phyloP scores from a whole-genome alignment of 2,113 vertebrate genomes.

The Vireo altiloquus region DNA sequence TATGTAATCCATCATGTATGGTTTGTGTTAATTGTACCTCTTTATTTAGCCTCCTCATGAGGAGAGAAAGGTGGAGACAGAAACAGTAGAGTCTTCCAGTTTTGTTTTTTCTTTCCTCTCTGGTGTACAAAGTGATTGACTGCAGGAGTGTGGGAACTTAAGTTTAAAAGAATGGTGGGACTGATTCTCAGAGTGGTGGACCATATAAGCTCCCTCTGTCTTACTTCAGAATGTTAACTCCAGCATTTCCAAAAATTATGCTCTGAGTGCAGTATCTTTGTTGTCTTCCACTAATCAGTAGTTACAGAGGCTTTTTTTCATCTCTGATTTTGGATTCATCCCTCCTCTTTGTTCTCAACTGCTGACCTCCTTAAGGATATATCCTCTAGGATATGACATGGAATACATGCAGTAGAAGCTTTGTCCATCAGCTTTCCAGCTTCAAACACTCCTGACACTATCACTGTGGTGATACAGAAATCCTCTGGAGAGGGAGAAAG shows the following conservation, averaged over 20 bases:
- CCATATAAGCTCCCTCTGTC: background rate
- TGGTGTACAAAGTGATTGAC: background rate
- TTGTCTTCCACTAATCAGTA: background rate
- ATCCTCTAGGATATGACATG: background rate
- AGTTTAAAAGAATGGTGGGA: background rate
- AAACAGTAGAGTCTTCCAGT: background rate
- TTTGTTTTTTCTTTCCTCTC: background rate
- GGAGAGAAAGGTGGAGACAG: background rate
- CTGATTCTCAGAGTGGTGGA: background rate
- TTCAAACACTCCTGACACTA: rapidly evolving
- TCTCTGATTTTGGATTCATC: background rate
- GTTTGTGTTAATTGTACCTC: background rate
- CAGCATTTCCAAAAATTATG: background rate
- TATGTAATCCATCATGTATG: background rate
- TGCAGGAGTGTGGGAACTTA: background rate
- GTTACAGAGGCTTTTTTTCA: background rate
- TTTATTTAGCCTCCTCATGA: background rate
- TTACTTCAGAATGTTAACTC: background rate
- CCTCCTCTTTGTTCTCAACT: background rate
- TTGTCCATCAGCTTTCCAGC: background rate
- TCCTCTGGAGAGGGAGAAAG: background rate
- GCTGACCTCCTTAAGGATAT: background rate
- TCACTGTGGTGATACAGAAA: background rate
- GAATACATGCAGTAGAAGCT: background rate
- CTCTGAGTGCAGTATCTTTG: background rate